Evolutionary conservation across 2,888 invertebrate species (phyloP), one percentile per base, ranked within the genome.

Genomic region (Augochlorella aurata): DNA sequence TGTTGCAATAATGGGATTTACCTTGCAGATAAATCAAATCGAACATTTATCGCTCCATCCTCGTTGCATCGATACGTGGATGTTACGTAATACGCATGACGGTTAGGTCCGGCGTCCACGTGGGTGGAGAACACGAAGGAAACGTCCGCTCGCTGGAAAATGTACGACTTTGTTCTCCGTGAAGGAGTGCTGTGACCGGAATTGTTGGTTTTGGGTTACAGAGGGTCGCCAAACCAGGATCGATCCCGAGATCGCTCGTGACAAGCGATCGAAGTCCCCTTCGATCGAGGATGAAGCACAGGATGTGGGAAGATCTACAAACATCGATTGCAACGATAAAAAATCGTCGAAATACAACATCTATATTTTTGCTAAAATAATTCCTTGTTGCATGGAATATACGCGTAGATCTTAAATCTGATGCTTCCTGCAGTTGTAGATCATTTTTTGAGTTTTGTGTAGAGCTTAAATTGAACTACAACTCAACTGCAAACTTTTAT

Each of bases 111-210:
- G 58, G 24, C 70, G 75, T 74, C 76, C 81, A 87, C 77, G 88
- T 88, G 88, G 88, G 87, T 88, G 86, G 87, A 86, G 84, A 88
- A 88, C 88, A 87, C 80, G 84, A 58, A 80, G 88, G 85, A 88
- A 87, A 88, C 82, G 87, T 84, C 87, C 79, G 77, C 65, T 67
- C 79, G 81, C 73, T 83, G 77, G 83, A 78, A 85, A 87, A 84
- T 72, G 73, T 86, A 85, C 77, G 83, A 75, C 83, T 82, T 63
- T 63, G 63, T 38, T 63, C 65, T 61, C 79, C 74, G 70, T 74
- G 72, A 76, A 82, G 75, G 74, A 61, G 52, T 75, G 71, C 70
- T 50, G 66, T 75, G 73, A 80, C 79, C 67, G 38, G 72, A 80
- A 76, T 68, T 66, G 74, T 81, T 66, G 79, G 79, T 84, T 85